Percentiles rank a stretch among this genome's conserved stretches.
Evolutionary conservation across 2,888 invertebrate genomes (phyloP).

Genomic region (Phasia obesa): DNA sequence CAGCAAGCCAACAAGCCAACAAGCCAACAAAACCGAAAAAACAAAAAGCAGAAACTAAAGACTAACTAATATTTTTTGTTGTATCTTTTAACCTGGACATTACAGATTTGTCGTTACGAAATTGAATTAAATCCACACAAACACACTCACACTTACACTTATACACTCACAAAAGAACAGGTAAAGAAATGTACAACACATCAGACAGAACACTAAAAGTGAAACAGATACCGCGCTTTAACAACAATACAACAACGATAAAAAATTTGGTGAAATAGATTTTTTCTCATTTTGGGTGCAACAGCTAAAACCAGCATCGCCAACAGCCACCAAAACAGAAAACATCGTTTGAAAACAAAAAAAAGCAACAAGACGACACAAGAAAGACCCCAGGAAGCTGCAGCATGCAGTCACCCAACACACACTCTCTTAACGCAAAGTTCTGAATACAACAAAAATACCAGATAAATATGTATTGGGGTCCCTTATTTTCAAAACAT

Average conservation of each 20-base stretch:
- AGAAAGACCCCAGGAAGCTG: conserved; percentile 67
- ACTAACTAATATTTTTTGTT: conserved; percentile 16
- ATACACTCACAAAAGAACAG: conserved; percentile 55
- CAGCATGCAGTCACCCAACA: conserved; percentile 19
- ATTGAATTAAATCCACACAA: conserved; percentile 60
- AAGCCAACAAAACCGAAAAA: conserved; percentile 15
- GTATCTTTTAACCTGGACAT: conserved; percentile 60
- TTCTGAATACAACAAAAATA: conserved; percentile 25
- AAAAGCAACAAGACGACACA: conserved; percentile 46
- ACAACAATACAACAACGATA: conserved; percentile 33
- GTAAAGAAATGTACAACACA: conserved; percentile 45
- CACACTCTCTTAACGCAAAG: conserved; percentile 16
- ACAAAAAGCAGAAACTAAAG: conserved; percentile 24
- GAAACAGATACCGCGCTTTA: conserved; percentile 58
- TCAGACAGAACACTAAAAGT: conserved; percentile 42
- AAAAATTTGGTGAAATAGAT: conserved; percentile 49
- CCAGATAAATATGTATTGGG: conserved; percentile 9
- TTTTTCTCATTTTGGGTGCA: conserved; percentile 47
- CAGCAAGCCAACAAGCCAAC: conserved; percentile 21
- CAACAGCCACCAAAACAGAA: conserved; percentile 43
- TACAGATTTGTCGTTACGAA: conserved; percentile 71
- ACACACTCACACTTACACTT: conserved; percentile 12
- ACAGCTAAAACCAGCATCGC: conserved; percentile 42
- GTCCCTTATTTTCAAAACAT: conserved; percentile 43
- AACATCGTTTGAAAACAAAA: not conserved